Evolutionary conservation across 2,113 vertebrate genomes (phyloP), one percentile per base, ranked within the genome.

Genomic region (Pyrgilauda ruficollis): DNA sequence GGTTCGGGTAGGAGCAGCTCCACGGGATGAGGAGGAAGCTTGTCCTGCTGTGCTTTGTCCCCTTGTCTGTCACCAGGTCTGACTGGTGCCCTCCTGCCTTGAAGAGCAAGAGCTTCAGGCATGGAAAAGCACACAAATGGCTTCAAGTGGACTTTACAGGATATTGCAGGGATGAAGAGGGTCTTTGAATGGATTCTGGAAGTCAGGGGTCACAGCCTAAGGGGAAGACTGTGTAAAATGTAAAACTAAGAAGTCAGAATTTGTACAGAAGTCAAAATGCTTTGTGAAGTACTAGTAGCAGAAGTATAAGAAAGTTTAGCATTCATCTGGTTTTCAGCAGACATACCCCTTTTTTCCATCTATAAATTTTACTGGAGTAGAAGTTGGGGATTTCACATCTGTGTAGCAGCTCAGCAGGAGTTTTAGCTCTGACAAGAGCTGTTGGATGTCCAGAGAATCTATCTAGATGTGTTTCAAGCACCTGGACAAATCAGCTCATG

Each of bases 241-340:
- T 89, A 56, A 59, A 93, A 77, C 43, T 47, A 21, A 62, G 37
- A 73, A 61, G 18, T 70, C 41, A 41, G 53, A 83, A 58, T 74
- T 68, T 59, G 68, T 64, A 72, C 2, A 7, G 49, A 88, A 88
- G 73, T 63, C 52, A 94, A 43, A 95, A 75, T 86, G 56, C 74
- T 90, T 91, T 96, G 87, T 92, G 79, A 62, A 78, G 41, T 85
- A 82, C 52, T 46, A 75, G 72, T 87, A 66, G 81, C 62, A 84
- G 75, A 89, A 58, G 47, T 67, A 56, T 59, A 85, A 88, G 62
- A 21, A 81, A 56, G 55, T 93, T 88, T 74, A 67, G 55, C 8
- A 47, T 94, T 93, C 76, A 84, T 93, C 72, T 89, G 68, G 8
- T 82, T 93, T 93, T 89, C 59, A 80, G 76, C 47, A 93, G 90